Base-by-base conservation (phyloP, 2,113 vertebrate genomes). In the Oceanodroma tethys region DNA sequence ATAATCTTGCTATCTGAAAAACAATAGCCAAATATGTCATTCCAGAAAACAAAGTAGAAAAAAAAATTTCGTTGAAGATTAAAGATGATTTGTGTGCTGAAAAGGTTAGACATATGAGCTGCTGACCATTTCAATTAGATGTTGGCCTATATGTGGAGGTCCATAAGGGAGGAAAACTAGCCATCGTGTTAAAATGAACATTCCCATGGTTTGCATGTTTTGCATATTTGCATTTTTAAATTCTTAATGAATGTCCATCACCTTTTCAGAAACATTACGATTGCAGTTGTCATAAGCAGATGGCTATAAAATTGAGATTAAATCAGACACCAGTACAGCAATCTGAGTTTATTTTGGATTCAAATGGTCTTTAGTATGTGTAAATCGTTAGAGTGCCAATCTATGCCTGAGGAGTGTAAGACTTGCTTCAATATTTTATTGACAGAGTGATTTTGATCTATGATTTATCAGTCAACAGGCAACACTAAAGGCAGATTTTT, bases 381-480 rank as follows among this genome's bases (percentile, higher is more conserved):
- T 67, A 97, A 97, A 92, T 97, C 94, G 97, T 97, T 98, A 91
- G 97, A 96, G 94, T 88, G 38, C 27, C 88, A 86, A 73, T 85
- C 76, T 91, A 50, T 79, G 78, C 93, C 89, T 85, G 85, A 96
- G 79, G 92, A 97, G 58, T 96, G 26, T 72, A 90, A 96, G 78
- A 19, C 75, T 97, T 88, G 53, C 48, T 97, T 98, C 97, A 98
- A 96, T 98, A 98, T 98, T 98, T 98, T 94, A 98, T 98, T 93
- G 83, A n/a, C n/a, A n/a, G 85, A 95, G 70, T 66, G 83, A 96
- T 98, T 98, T 98, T 98, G 96, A 98, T 98, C 95, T 97, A 98
- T 98, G 98, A 98, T 98, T 98, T 98, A 97, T 97, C 93, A 98
- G 95, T 95, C 94, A 98, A 95, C 96, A 97, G 85, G 94, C 72